These are phyloP conservation scores for Nycticorax nycticorax DNA, from an alignment of 2,113 vertebrate genomes.

Conservation along the genomic window DNA sequence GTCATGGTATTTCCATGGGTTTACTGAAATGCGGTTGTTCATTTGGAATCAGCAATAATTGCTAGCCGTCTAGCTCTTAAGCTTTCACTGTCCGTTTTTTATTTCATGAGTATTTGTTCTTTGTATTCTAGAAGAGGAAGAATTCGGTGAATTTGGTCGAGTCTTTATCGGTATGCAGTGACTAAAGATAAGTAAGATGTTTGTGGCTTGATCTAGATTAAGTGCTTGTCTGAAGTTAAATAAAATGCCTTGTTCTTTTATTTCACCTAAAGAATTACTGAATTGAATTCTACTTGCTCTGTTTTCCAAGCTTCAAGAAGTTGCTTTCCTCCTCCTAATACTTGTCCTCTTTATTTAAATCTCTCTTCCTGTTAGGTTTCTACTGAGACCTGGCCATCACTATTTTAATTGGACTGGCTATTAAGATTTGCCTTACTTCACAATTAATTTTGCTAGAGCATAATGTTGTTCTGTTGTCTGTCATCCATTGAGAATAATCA, in stretches of 20 bases:
- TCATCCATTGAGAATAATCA: not conserved
- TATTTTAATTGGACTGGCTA: not conserved
- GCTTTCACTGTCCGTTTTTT: not conserved
- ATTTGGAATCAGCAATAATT: not conserved
- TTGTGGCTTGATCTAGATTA: not conserved
- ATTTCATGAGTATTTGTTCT: not conserved
- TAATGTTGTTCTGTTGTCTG: not conserved
- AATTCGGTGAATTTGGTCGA: constrained; percentile 80
- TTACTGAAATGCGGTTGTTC: not conserved
- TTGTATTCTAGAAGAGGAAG: constrained; percentile 83
- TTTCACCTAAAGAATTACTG: not conserved
- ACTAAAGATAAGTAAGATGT: constrained; percentile 21
- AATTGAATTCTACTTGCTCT: not conserved
- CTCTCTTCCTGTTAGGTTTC: not conserved
- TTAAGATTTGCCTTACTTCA: not conserved
- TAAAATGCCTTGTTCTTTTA: not conserved
- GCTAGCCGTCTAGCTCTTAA: not conserved
- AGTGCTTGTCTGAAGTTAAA: not conserved
- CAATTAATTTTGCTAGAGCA: not conserved
- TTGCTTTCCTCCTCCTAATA: not conserved
- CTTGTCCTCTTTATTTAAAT: not conserved
- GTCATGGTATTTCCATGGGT: not conserved
- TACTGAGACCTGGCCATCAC: not conserved
- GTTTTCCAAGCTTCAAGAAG: not conserved
- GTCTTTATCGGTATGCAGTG: constrained; percentile 84